Evolutionary conservation across 2,113 vertebrate genomes (phyloP).

Genomic region (Actenoides hombroni): DNA sequence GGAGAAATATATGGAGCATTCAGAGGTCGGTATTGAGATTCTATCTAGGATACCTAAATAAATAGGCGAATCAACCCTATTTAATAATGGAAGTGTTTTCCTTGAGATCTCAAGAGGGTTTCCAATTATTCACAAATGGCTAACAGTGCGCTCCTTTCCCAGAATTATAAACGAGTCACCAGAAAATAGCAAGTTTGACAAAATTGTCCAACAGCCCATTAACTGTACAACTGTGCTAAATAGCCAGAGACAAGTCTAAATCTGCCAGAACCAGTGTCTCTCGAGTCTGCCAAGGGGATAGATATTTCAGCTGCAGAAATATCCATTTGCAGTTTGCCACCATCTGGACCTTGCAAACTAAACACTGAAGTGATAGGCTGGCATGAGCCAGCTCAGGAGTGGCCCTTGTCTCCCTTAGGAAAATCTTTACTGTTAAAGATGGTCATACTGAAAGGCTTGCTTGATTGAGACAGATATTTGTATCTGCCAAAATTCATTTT

Average conservation of each 20-base stretch:
- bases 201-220: slow-evolving; percentile 68
- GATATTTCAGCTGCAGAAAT: slow-evolving; percentile 36
- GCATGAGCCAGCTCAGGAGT: neutral
- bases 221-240: slow-evolving; percentile 65
- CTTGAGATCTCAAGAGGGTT: slow-evolving; percentile 63
- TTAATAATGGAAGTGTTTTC: slow-evolving; percentile 64
- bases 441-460: neutral
- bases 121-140: slow-evolving; percentile 73
- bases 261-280: slow-evolving; percentile 52
- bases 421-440: neutral
- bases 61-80: slow-evolving; percentile 47
- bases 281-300: neutral
- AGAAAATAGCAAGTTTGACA: slow-evolving; percentile 71
- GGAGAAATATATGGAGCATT: slow-evolving; percentile 59
- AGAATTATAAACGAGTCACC: slow-evolving; percentile 65
- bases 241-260: slow-evolving; percentile 59
- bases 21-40: slow-evolving; percentile 58
- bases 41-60: slow-evolving; percentile 55
- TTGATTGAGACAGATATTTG: neutral
- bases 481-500: neutral
- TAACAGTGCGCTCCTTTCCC: slow-evolving; percentile 53
- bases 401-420: neutral
- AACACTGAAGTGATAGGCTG: neutral
- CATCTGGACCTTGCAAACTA: slow-evolving; percentile 14
- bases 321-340: slow-evolving; percentile 37